Conservation (phyloP, 2,888 invertebrate genomes). For the Hypomecis atomaria region DNA sequence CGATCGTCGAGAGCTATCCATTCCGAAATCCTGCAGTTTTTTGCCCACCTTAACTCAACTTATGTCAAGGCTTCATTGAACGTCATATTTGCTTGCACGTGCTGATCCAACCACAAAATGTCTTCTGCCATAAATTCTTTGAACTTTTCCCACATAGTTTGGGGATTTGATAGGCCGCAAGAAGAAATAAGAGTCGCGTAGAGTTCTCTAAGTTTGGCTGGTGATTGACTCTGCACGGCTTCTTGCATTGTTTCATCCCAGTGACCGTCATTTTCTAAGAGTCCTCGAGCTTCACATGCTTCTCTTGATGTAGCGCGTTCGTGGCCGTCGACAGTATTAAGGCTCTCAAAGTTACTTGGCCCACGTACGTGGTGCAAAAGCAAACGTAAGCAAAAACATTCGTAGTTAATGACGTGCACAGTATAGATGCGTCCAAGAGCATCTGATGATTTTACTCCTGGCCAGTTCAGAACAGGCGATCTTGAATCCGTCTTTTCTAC, state of each 20-base stretch:
- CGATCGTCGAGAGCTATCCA: background rate
- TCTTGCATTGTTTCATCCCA: too few species aligned
- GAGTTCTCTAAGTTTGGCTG: too few species aligned
- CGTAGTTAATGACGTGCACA: conserved; percentile 41
- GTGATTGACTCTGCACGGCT: too few species aligned
- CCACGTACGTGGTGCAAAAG: conserved; percentile 41
- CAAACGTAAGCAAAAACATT: conserved; percentile 44
- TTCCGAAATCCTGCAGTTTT: conserved; percentile 7
- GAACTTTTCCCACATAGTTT: too few species aligned
- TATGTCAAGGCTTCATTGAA: background rate
- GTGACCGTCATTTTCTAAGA: too few species aligned
- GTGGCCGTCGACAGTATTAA: conserved; percentile 36
- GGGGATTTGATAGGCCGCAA: too few species aligned
- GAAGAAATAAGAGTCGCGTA: too few species aligned
- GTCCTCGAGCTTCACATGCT: conserved; percentile 19
- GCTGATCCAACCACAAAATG: too few species aligned
- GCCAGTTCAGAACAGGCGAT: conserved; percentile 32
- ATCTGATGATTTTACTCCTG: conserved; percentile 39
- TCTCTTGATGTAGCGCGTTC: conserved; percentile 42
- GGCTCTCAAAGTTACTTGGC: conserved; percentile 37
- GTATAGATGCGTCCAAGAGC: conserved; percentile 43
- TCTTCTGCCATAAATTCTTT: too few species aligned
- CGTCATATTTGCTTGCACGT: too few species aligned
- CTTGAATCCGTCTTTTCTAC: conserved; percentile 43
- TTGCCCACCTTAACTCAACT: background rate